Evolutionary conservation across 2,888 invertebrate genomes (phyloP), one percentile per base, ranked within the genome.

Genomic region (Athrips mouffetella): DNA sequence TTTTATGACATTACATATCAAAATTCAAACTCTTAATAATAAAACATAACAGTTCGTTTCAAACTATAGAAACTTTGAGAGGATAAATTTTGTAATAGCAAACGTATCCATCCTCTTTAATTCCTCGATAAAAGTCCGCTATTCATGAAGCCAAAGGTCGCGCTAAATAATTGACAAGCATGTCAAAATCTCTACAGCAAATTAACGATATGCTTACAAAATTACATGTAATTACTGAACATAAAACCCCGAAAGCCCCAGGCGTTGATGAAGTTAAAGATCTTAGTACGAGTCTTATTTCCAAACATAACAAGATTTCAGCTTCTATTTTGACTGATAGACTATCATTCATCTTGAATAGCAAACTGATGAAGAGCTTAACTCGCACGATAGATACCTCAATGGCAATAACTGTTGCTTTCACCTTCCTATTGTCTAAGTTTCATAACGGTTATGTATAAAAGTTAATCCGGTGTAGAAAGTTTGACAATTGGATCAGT

Each of bases 401-500:
- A 70, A 70, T 67, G 59, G 67, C 64, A 64, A 71, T 69, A 71
- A 65, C 61, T 53, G 56, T 51, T 54, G 61, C 76, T 79, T 79
- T 79, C 78, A 70, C 74, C 59, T n/a, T 58, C 46, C 67, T 65
- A 76, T 81, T 82, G 77, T 81, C 67, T 70, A 45, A 51, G 60
- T 70, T 75, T 77, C 70, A 77, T 76, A 79, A 80, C 64, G 57
- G 66, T 76, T 79, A 75, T 71, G 70, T 73, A 54, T 58, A 61
- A 54, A 39, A 59, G 65, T 68, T 76, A 75, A 77, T 76, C 74
- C 64, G 51, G 54, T 60, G 60, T 80, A 72, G 80, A 80, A 80
- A 81, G 80, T 78, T 68, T 67, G 65, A 73, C 70, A 78, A 73
- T 72, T 62, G 62, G 70, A 67, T 72, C 60, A 50, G 11, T 25